Evolutionary conservation across 92 coral and sea anemone genomes (phyloP).

Genomic region (Blastomussa wellsi): DNA sequence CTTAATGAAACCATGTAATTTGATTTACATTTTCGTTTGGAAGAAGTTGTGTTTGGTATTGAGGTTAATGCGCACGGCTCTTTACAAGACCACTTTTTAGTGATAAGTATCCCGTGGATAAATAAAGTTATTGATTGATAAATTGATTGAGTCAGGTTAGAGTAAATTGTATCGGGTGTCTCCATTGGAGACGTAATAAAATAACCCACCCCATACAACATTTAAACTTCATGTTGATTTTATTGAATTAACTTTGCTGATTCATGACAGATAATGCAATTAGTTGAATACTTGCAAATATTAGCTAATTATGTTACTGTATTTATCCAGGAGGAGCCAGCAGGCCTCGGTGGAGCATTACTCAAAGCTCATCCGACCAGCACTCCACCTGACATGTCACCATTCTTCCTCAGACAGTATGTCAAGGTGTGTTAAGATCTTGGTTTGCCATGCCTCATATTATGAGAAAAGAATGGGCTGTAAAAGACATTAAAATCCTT

Average conservation of each 20-base stretch:
- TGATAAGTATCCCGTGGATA: too few relatives aligned
- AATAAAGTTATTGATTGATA: too few relatives aligned
- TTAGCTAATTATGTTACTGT: background rate
- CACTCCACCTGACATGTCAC: constrained; percentile 98
- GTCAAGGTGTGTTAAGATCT: constrained; percentile 74
- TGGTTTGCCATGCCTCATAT: constrained; percentile 10
- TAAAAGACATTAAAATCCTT: too few relatives aligned
- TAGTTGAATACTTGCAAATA: background rate
- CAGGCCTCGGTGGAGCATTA: constrained; percentile 70
- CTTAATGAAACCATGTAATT: too few relatives aligned
- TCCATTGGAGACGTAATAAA: too few relatives aligned
- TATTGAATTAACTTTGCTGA: background rate
- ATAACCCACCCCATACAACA: background rate
- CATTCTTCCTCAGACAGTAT: constrained; percentile 95
- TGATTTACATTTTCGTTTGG: background rate
- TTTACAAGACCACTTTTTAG: too few relatives aligned
- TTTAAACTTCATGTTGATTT: background rate
- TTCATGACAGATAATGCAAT: background rate
- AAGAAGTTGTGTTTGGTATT: too few relatives aligned
- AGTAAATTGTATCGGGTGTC: too few relatives aligned
- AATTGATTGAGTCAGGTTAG: too few relatives aligned
- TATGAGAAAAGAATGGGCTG: too few relatives aligned
- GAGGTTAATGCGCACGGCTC: too few relatives aligned
- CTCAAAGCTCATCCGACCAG: constrained; percentile 85
- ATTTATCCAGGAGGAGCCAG: constrained; percentile 67